These are phyloP conservation scores for Synergus japonicus DNA, from an alignment of 2,888 invertebrate genomes.

Conservation along the genomic window DNA sequence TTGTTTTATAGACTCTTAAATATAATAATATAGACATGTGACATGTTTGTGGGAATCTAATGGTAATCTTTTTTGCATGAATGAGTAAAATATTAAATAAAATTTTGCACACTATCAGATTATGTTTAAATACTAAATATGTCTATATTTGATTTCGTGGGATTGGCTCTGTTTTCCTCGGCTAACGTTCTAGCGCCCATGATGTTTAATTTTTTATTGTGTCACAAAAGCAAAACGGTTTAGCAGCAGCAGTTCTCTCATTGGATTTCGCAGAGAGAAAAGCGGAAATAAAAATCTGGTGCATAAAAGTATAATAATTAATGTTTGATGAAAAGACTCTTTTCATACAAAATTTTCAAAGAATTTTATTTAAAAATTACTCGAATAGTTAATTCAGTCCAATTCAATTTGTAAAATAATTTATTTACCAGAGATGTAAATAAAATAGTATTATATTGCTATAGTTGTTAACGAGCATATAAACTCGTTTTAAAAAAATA, in stretches of 20 bases:
- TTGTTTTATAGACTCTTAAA: too few relatives aligned
- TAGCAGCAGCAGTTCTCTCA: not conserved
- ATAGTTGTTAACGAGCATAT: not conserved
- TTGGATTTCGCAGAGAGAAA: not conserved
- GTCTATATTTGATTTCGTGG: slow-evolving; percentile 1
- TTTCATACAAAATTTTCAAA: not conserved
- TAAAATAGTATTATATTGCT: not conserved
- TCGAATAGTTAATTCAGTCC: not conserved
- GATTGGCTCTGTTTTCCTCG: not conserved
- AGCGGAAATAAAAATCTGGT: not conserved
- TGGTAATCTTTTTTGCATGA: not conserved
- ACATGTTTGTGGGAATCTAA: too few relatives aligned
- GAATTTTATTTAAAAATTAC: not conserved
- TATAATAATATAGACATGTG: too few relatives aligned
- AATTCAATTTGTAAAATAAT: not conserved
- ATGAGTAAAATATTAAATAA: not conserved
- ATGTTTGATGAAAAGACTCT: not conserved
- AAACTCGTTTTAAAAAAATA: not conserved
- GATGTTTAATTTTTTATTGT: not conserved
- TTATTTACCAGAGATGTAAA: not conserved
- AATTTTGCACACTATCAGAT: not conserved
- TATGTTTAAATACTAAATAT: not conserved
- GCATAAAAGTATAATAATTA: not conserved
- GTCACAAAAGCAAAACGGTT: not conserved
- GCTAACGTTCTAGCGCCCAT: not conserved